phyloP scores from a whole-genome alignment of 2,113 vertebrate species.

The Willisornis vidua region DNA sequence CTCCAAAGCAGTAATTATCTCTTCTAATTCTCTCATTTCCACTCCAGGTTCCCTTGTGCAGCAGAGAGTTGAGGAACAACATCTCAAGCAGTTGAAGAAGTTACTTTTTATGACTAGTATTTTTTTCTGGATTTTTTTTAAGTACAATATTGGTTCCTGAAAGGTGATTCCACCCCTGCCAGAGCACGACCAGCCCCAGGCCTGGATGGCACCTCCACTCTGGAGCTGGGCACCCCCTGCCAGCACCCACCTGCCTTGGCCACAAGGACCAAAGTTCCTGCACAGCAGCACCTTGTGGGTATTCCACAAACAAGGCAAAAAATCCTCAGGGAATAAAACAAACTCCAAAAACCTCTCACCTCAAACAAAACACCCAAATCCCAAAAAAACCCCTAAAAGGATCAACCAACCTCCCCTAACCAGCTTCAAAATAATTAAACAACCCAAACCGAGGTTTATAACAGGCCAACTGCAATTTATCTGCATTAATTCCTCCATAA shows the following conservation, averaged over 20 bases:
- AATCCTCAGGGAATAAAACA: neutral
- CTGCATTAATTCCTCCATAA: rapidly evolving
- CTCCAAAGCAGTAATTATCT: neutral
- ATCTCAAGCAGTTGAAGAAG: neutral
- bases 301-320: neutral
- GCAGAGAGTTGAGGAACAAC: neutral
- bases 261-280: neutral
- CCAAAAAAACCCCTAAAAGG: neutral
- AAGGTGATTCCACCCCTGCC: rapidly evolving
- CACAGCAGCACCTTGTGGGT: rapidly evolving
- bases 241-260: neutral
- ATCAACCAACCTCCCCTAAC: rapidly evolving
- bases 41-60: neutral
- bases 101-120: neutral
- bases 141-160: neutral
- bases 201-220: rapidly evolving
- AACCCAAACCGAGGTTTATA: neutral
- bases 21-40: neutral
- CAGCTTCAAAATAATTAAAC: neutral
- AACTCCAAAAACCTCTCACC: neutral
- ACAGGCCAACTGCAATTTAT: rapidly evolving
- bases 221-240: neutral
- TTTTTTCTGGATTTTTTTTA: neutral
- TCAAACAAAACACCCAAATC: neutral
- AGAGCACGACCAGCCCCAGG: rapidly evolving